A percentile compares a stretch with the other conserved stretches of the same genome.
These are phyloP conservation scores for Nannoperca australis DNA, from an alignment of 2,797 vertebrate species.

Conservation along the genomic window DNA sequence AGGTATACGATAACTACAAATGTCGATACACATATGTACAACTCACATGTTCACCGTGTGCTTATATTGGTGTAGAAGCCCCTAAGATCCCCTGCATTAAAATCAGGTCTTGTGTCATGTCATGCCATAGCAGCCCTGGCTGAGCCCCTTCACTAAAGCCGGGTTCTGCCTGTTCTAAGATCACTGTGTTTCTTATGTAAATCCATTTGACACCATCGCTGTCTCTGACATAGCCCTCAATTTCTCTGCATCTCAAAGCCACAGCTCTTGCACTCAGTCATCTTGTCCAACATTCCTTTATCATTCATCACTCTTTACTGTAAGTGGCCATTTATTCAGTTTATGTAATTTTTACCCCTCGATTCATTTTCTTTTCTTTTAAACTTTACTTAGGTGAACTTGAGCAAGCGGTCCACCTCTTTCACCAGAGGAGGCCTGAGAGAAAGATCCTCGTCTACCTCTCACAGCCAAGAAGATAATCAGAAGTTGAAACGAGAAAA, in stretches of 20 bases:
- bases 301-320: conserved; percentile 15
- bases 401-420: not conserved
- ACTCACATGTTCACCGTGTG: conserved; percentile 6
- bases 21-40: not conserved
- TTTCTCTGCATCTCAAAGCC: conserved; percentile 61
- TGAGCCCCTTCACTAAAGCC: conserved; percentile 65
- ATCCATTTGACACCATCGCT: conserved; percentile 70
- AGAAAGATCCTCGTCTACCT: not conserved
- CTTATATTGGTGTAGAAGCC: conserved; percentile 32
- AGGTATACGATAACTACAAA: not conserved
- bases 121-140: conserved; percentile 44
- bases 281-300: conserved; percentile 34
- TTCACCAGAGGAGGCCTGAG: not conserved
- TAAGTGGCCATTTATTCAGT: conserved; percentile 31
- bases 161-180: conserved; percentile 67
- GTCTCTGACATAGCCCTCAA: conserved; percentile 63
- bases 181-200: conserved; percentile 73
- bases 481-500: not conserved
- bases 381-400: not conserved
- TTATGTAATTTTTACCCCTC: not conserved
- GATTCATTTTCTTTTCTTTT: conserved; percentile 16
- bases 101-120: conserved; percentile 57
- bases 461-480: not conserved
- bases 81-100: conserved; percentile 44
- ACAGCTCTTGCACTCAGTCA: conserved; percentile 26